Percentiles rank a stretch among this genome's conserved stretches.
Conservation (phyloP, 2,113 vertebrate genomes). For the Myrmecobius fasciatus region DNA sequence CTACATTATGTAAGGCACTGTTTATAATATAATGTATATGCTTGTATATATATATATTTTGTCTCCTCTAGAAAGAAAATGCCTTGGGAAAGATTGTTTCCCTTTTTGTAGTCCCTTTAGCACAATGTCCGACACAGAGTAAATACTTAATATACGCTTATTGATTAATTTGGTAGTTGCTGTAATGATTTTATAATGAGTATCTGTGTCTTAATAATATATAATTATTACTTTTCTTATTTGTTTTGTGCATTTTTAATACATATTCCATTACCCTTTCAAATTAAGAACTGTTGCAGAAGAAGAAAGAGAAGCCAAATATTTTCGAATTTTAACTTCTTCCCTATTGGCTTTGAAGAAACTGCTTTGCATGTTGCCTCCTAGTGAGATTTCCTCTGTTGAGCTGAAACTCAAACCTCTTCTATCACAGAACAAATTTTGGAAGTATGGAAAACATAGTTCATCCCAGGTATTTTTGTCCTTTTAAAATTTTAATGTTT, state of each 20-base stretch:
- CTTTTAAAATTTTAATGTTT: slow-evolving; percentile 44
- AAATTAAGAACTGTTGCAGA: slow-evolving; percentile 89
- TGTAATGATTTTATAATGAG: neutral
- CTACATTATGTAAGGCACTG: neutral
- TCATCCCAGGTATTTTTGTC: slow-evolving; percentile 88
- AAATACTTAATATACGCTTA: neutral
- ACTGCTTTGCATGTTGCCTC: slow-evolving; percentile 88
- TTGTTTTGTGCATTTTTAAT: neutral
- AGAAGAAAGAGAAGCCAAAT: slow-evolving; percentile 96
- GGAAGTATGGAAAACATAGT: slow-evolving; percentile 96
- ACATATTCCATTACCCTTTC: slow-evolving; percentile 30
- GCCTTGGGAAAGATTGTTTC: neutral
- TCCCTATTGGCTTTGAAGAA: slow-evolving; percentile 95
- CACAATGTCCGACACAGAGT: neutral
- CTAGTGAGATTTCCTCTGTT: slow-evolving; percentile 85
- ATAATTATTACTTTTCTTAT: neutral
- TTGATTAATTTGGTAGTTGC: neutral
- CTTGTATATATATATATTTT: neutral
- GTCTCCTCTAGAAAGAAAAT: neutral
- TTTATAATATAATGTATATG: neutral
- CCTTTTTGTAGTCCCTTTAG: neutral
- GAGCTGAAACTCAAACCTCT: slow-evolving; percentile 87
- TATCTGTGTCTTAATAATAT: neutral
- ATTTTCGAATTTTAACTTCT: slow-evolving; percentile 92
- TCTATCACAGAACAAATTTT: slow-evolving; percentile 92